Evolutionary conservation across 2,888 invertebrate species (phyloP), one percentile per base, ranked within the genome.

Genomic region (Priapulus caudatus): DNA sequence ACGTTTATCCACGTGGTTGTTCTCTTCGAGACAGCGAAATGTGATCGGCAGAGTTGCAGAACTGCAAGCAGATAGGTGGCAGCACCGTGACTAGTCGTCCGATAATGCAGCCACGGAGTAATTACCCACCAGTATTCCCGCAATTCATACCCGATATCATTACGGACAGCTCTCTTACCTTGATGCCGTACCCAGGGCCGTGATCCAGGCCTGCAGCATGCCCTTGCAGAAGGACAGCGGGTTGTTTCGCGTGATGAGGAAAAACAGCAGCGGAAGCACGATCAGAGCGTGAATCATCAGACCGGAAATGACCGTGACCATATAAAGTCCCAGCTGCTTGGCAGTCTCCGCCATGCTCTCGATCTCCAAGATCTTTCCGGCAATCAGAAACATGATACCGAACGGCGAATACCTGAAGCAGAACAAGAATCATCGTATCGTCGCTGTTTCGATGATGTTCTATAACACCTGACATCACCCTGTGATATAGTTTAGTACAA

Each of bases 41-140:
- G 89, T 88, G 53, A 90, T 81, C 22, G 90, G 90, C 53, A 91
- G 75, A 44, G 90, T 89, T 57, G 89, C 90, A 57, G 88, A 86
- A 65, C 85, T 85, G 72, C 4, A 72, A 61, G n/a, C n/a, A n/a
- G n/a, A n/a, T n/a, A n/a, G n/a, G n/a, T n/a, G n/a, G n/a, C n/a
- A n/a, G n/a, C n/a, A n/a, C n/a, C n/a, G n/a, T n/a, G n/a, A n/a
- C n/a, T n/a, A n/a, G n/a, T n/a, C n/a, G n/a, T n/a, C n/a, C n/a
- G n/a, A n/a, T n/a, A n/a, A n/a, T n/a, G n/a, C n/a, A n/a, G n/a
- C n/a, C n/a, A n/a, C n/a, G n/a, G n/a, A n/a, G n/a, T n/a, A n/a
- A n/a, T n/a, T n/a, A n/a, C n/a, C n/a, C n/a, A n/a, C n/a, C n/a
- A n/a, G n/a, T n/a, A n/a, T n/a, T n/a, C n/a, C n/a, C n/a, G n/a